These are phyloP conservation scores for Zootoca vivipara DNA, from an alignment of 2,113 vertebrate genomes.

Conservation along the genomic window DNA sequence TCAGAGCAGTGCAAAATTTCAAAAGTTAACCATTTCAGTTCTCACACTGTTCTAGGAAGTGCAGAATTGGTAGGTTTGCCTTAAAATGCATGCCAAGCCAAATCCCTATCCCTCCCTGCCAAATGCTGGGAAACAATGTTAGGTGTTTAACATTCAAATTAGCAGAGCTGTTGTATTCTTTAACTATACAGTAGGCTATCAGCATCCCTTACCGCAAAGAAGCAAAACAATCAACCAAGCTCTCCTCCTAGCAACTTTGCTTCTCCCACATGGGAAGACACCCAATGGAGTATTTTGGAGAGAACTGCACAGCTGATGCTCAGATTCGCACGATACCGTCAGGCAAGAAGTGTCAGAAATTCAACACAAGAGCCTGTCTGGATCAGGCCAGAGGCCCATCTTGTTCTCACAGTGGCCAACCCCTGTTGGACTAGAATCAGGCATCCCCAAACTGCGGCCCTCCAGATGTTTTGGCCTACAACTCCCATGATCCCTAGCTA, in stretches of 20 bases:
- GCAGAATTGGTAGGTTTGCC: too few relatives aligned
- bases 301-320: background rate
- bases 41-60: too few relatives aligned
- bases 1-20: too few relatives aligned
- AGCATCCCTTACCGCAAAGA: background rate
- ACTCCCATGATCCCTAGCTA: too few relatives aligned
- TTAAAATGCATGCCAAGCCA: background rate
- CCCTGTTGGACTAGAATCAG: too few relatives aligned
- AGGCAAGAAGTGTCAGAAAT: background rate
- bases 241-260: too few relatives aligned
- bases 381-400: too few relatives aligned
- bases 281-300: background rate
- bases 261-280: background rate
- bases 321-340: background rate
- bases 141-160: background rate
- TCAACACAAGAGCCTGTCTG: background rate
- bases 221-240: background rate
- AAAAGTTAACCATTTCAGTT: too few relatives aligned
- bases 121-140: background rate
- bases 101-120: background rate
- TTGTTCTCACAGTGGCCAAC: too few relatives aligned
- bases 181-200: background rate
- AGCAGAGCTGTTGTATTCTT: background rate
- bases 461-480: too few relatives aligned
- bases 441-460: too few relatives aligned